Base-by-base conservation (phyloP, 2,888 invertebrate genomes). In the Cephus spinipes region DNA sequence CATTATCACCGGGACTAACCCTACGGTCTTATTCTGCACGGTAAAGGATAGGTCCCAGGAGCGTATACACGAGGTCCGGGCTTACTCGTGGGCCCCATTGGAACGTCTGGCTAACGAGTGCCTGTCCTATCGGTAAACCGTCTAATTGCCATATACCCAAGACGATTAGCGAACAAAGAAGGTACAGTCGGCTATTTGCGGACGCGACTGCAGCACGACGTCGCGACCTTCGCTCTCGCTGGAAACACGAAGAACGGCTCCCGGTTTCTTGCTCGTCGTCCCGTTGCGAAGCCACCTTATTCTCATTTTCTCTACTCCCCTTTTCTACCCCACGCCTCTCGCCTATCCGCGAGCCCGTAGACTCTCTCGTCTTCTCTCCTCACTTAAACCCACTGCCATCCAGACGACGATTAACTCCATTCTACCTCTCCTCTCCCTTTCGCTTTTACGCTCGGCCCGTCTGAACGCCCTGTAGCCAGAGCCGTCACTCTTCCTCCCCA, bases 101-200 rank as follows among this genome's bases (percentile, higher is more conserved):
- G 55, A 55, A 55, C 55, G 55, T 23, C 55, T 3, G 15, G 55
- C 55, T 55, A 55, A 55, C 55, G 9, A 55, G 55, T 55, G 23
- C 23, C 55, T 55, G 55, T 55, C 55, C 55, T 55, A 55, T 55
- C 55, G 55, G 23, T 23, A 55, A 55, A 55, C 55, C 71, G 15
- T 82, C 82, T 84, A 85, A 86, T 86, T 83, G 81, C 83, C 55
- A 55, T 55, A 83, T 83, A 83, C 83, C 82, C 80, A 76, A 79
- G 81, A 81, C 82, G 84, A 87, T 87, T 87, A 86, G 80, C 81
- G 85, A 85, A 87, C 85, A 87, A 87, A 86, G 87, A 84, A 84
- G 81, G 80, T 80, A 81, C 82, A 83, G 83, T 83, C 77, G 81
- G 84, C 85, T 87, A 87, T 87, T 87, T 87, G 85, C 83, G 83